Percentiles rank a stretch among this genome's conserved stretches.
phyloP scores from a whole-genome alignment of 1,140 invertebrate species.

The Drosophila baimaii region DNA sequence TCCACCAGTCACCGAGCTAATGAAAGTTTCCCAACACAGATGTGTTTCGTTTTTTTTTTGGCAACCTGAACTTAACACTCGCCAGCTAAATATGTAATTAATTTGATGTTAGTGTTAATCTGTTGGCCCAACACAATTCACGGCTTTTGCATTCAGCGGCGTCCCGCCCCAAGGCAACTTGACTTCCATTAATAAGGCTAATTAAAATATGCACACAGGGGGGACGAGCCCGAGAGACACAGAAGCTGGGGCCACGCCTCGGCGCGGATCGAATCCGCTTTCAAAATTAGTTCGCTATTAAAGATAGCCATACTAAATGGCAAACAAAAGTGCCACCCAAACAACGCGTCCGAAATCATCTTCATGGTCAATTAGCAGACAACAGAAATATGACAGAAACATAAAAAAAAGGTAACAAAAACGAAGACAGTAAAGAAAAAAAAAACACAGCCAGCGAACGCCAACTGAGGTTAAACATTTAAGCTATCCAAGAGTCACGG shows the following conservation, averaged over 20 bases:
- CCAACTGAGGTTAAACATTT: slow-evolving; percentile 46
- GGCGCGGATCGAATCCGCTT: slow-evolving; percentile 52
- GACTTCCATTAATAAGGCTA: slow-evolving; percentile 62
- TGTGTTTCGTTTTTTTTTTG: slow-evolving; percentile 32
- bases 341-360: slow-evolving; percentile 43
- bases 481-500: slow-evolving; percentile 50
- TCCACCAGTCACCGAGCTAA: slow-evolving; percentile 24
- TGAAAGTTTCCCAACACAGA: slow-evolving; percentile 47
- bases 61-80: slow-evolving; percentile 58
- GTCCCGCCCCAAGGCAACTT: slow-evolving; percentile 43
- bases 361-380: slow-evolving; percentile 81
- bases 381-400: slow-evolving; percentile 63
- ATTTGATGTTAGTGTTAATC: slow-evolving; percentile 66
- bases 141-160: slow-evolving; percentile 42
- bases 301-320: slow-evolving; percentile 70
- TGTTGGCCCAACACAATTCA: slow-evolving; percentile 66
- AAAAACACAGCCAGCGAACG: slow-evolving; percentile 10
- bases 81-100: slow-evolving; percentile 70
- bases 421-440: slow-evolving; percentile 5
- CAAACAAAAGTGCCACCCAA: slow-evolving; percentile 77
- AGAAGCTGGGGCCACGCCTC: slow-evolving; percentile 49
- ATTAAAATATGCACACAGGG: slow-evolving; percentile 64
- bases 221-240: slow-evolving; percentile 19
- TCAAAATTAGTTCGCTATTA: slow-evolving; percentile 79
- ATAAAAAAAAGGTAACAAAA: slow-evolving; percentile 22